Conservation (phyloP, 2,113 vertebrate genomes). For the Aphelocoma coerulescens region DNA sequence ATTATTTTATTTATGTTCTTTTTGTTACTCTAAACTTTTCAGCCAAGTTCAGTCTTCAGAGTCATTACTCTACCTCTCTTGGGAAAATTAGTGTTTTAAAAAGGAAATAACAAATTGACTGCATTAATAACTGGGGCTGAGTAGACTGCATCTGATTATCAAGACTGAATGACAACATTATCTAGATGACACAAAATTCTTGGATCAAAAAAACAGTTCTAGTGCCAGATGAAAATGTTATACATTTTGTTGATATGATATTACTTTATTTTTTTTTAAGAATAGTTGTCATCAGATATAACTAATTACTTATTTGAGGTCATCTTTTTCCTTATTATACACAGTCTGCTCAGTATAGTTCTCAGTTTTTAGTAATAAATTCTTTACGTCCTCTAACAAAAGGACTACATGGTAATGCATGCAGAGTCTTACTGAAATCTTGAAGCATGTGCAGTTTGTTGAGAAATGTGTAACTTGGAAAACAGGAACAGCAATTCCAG, state of each 20-base stretch:
- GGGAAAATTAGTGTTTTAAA: not conserved
- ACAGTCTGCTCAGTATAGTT: not conserved
- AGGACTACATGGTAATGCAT: not conserved
- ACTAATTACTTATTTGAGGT: not conserved
- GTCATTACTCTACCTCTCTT: not conserved
- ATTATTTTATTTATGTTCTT: not conserved
- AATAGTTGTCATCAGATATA: not conserved
- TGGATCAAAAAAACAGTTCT: not conserved
- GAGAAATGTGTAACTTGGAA: not conserved
- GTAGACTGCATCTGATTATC: slow-evolving; percentile 16
- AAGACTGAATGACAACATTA: slow-evolving; percentile 12
- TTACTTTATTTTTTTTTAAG: not conserved
- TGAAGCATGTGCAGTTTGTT: not conserved
- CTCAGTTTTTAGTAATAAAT: not conserved
- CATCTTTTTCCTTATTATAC: not conserved
- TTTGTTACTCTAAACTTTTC: not conserved
- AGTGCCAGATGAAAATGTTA: not conserved
- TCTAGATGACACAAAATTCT: not conserved
- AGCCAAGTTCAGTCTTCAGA: not conserved
- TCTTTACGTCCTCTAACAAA: not conserved
- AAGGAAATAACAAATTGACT: not conserved
- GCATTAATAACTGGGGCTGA: not conserved
- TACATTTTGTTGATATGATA: not conserved
- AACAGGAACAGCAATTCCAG: not conserved
- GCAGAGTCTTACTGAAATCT: not conserved